Evolutionary conservation across 2,113 vertebrate genomes (phyloP).

Genomic region (Pterocles orientalis): DNA sequence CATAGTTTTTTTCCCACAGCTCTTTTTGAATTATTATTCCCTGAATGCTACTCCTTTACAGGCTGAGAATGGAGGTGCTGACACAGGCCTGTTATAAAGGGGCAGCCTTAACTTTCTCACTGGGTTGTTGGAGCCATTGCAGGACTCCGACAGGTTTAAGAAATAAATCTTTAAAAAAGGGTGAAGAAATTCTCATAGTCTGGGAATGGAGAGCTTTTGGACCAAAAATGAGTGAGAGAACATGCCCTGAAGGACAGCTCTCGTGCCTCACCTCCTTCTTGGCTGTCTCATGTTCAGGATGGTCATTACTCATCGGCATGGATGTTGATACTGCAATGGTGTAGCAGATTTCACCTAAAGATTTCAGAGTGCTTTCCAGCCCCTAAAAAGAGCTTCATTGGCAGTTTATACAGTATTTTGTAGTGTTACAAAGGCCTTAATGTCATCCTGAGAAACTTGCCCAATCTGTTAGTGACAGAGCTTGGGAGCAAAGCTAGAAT

Average conservation of each 20-base stretch:
- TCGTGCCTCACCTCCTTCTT: constrained; percentile 2
- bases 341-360: not conserved
- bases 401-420: not conserved
- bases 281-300: not conserved
- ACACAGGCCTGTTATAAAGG: constrained; percentile 47
- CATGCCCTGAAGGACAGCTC: constrained; percentile 21
- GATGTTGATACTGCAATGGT: not conserved
- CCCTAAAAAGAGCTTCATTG: not conserved
- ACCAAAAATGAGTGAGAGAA: constrained; percentile 22
- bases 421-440: not conserved
- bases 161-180: constrained; percentile 22
- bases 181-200: constrained; percentile 56
- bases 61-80: constrained; percentile 58
- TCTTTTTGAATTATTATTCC: constrained; percentile 51
- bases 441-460: not conserved
- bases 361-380: not conserved
- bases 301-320: not conserved
- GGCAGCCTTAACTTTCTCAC: not conserved
- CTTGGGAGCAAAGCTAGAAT: not conserved
- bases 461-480: not conserved
- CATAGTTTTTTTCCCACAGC: constrained; percentile 49
- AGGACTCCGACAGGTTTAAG: constrained; percentile 28
- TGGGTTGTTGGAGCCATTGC: not conserved
- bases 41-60: constrained; percentile 42
- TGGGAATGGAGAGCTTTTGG: constrained; percentile 32